A percentile compares a stretch with the other conserved stretches of the same genome.
phyloP scores from a whole-genome alignment of 1,140 invertebrate species.

The Achatina immaculata region DNA sequence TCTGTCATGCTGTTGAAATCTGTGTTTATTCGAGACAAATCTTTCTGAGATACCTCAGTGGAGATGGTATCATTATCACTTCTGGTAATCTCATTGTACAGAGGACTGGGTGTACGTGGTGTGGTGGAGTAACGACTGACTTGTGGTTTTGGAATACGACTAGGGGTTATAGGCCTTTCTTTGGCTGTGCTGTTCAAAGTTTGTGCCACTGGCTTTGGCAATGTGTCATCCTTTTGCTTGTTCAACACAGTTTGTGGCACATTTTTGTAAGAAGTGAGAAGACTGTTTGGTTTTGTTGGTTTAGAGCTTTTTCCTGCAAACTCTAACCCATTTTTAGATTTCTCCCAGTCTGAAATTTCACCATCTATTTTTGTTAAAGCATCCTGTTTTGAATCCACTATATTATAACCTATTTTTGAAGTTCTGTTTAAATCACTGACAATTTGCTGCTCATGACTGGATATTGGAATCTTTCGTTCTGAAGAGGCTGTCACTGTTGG shows the following conservation, averaged over 20 bases:
- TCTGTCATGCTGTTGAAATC: too few relatives aligned
- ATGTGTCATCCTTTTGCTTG: too few relatives aligned
- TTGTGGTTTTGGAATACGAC: slow-evolving; percentile 38
- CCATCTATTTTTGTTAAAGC: slow-evolving; percentile 20
- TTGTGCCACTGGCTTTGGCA: neutral
- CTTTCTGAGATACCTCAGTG: slow-evolving; percentile 12
- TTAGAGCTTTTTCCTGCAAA: neutral
- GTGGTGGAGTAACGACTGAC: slow-evolving; percentile 44
- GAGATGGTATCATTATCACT: too few relatives aligned
- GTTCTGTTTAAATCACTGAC: neutral
- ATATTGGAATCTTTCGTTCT: slow-evolving; percentile 36
- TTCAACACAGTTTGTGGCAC: too few relatives aligned
- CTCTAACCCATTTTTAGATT: slow-evolving; percentile 18
- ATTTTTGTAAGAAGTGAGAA: neutral
- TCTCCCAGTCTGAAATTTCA: slow-evolving; percentile 28
- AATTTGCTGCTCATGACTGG: neutral
- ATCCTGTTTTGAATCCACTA: slow-evolving; percentile 10
- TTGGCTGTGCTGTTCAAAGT: neutral
- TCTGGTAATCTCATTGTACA: too few relatives aligned
- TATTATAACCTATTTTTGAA: neutral
- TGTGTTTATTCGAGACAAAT: too few relatives aligned
- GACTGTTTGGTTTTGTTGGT: slow-evolving; percentile 34
- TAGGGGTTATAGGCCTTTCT: slow-evolving; percentile 29
- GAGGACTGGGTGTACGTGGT: slow-evolving; percentile 31
- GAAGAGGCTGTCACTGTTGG: neutral